Conservation (phyloP, 64 coral and sea anemone species). For the Porites lutea region DNA sequence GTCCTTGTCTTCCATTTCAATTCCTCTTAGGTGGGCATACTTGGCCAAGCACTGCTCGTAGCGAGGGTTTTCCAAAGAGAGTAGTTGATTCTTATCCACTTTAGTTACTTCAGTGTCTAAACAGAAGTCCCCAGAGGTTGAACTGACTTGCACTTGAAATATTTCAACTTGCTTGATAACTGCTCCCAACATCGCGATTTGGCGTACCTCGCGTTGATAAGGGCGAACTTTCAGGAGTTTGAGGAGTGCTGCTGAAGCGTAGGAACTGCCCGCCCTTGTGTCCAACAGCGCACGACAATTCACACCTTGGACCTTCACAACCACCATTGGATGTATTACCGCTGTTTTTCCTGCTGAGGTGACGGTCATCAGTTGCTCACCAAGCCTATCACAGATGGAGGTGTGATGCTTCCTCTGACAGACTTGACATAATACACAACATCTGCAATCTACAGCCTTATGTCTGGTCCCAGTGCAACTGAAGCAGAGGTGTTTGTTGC, state of each 20-base stretch:
- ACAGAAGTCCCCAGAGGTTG: not conserved
- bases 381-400: slow-evolving; percentile 15
- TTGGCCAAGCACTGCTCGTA: not conserved
- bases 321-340: not conserved
- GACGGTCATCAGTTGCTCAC: slow-evolving; percentile 56
- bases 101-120: not conserved
- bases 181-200: not conserved
- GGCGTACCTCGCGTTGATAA: not conserved
- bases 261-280: slow-evolving; percentile 6
- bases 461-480: slow-evolving; percentile 57
- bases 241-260: not conserved
- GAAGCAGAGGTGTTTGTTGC: slow-evolving; percentile 21
- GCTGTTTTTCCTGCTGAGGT: not conserved
- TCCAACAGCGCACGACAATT: slow-evolving; percentile 38
- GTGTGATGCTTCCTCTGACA: slow-evolving; percentile 46
- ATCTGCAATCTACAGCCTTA: slow-evolving; percentile 34
- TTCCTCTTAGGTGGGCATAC: slow-evolving; percentile 43
- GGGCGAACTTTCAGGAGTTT: not conserved
- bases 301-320: slow-evolving; percentile 1
- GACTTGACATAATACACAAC: slow-evolving; percentile 35
- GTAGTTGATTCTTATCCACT: slow-evolving; percentile 18
- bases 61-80: slow-evolving; percentile 22
- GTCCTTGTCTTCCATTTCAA: slow-evolving; percentile 32
- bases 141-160: not conserved
- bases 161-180: not conserved